Base-by-base conservation (phyloP, 2,113 vertebrate species). In the Phocoena sinus region DNA sequence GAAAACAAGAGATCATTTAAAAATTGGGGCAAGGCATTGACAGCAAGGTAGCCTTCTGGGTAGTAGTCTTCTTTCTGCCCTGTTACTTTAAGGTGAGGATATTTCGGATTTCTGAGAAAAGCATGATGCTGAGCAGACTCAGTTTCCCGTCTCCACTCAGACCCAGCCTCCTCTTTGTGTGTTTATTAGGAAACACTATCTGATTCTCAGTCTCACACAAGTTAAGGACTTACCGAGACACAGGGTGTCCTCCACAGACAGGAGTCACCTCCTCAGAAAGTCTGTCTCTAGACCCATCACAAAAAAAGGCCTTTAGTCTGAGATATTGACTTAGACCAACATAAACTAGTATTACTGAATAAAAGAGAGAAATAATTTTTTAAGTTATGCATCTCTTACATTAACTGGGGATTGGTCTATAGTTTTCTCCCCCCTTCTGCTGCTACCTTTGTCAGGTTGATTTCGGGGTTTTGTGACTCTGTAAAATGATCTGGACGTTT, bases 1-100 rank as follows among this genome's bases (percentile, higher is more conserved):
- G 98, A 23, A 73, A 95, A 91, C 12, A 41, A 95, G 86, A 93
- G 63, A 36, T 2, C 62, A 50, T 77, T 76, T 76, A 33, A 63
- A 65, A 93, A 21, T 5, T 1, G 13, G 18, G 17, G 12, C 47
- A 25, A 6, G 5, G 41, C 2, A 11, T 0, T 3, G 15, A 83
- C 23, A 80, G 68, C 23, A 44, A 25, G 53, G 67, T 44, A 47
- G 56, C 70, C 33, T 8, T 23, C 25, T 12, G 56, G 2, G 8
- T 0, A 6, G n/a, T 80, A 6, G n/a, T 80, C 14, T 62, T 8
- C 58, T 58, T 86, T 53, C 62, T 31, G 47, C 41, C 63, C 20
- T 56, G 1, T 12, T 7, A 9, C 79, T 67, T 68, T 31, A 50
- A 58, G 8, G 17, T 21, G 8, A 50, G 31, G 44, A 1, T 12